Base-by-base conservation (phyloP, 1,140 invertebrate genomes). In the Prorops nasuta region DNA sequence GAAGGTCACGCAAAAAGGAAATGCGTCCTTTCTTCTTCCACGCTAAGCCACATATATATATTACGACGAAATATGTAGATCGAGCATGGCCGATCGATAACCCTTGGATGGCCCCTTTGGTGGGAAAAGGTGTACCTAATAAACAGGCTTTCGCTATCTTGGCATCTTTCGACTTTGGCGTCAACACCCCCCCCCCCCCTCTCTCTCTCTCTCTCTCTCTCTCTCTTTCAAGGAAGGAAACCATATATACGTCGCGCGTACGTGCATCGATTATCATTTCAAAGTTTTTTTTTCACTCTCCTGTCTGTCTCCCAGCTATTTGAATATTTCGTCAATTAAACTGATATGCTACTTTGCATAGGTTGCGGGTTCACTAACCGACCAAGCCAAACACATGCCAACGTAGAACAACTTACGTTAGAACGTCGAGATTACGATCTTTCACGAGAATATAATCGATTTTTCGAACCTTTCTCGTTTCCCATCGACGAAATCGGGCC, bases 311-410 rank as follows among this genome's bases (percentile, higher is more conserved):
- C n/a, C n/a, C n/a, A n/a, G 8, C 34, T 48, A 69, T 72, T 74
- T 71, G 56, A 74, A 73, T 72, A 71, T 70, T 73, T 71, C 51
- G 60, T 63, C 72, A 69, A 74, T 74, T 74, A 73, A 72, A 39
- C 56, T 50, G 37, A 53, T 18, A 17, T 35, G 42, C 59, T 65
- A 55, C 51, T 73, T 73, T 63, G 58, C 71, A 72, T 72, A 73
- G 67, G 64, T 72, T 60, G 36, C 47, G 51, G 58, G 66, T 68
- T 72, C 64, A 68, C 49, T 51, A 65, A 66, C 65, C 58, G 52
- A 49, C 44, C 24, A n/a, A n/a, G n/a, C n/a, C n/a, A n/a, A n/a
- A n/a, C n/a, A n/a, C n/a, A n/a, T n/a, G n/a, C n/a, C n/a, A n/a
- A n/a, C n/a, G n/a, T n/a, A n/a, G n/a, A n/a, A n/a, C n/a, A n/a